A percentile compares a stretch with the other conserved stretches of the same genome.
These are phyloP conservation scores for Apocheima hispidaria DNA, from an alignment of 2,888 invertebrate species.

Conservation along the genomic window DNA sequence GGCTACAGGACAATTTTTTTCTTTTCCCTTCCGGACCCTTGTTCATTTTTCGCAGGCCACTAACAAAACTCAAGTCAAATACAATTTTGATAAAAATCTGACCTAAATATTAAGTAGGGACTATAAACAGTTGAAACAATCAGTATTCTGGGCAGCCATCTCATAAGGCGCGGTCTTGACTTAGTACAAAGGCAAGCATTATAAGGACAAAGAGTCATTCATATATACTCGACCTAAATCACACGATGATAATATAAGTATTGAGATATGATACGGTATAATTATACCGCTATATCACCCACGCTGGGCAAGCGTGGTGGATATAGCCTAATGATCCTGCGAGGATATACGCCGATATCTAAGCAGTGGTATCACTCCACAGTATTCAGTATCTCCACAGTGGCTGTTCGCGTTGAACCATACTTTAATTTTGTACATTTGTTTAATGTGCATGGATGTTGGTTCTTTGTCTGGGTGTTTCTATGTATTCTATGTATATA, in stretches of 20 bases:
- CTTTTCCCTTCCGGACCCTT: slow-evolving; percentile 30
- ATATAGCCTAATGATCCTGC: no score
- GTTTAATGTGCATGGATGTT: no score
- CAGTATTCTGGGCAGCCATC: slow-evolving; percentile 42
- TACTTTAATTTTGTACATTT: no score
- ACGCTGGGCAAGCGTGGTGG: no score
- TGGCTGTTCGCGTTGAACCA: no score
- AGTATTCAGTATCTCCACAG: no score
- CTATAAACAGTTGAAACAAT: slow-evolving; percentile 40
- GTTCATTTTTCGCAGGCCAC: slow-evolving; percentile 34
- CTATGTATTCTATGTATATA: no score
- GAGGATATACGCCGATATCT: no score
- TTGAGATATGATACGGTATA: no score
- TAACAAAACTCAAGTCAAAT: slow-evolving; percentile 40
- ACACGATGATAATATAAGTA: slow-evolving; percentile 40
- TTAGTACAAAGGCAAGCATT: slow-evolving; percentile 44
- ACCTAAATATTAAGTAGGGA: slow-evolving; percentile 40
- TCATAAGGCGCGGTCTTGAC: slow-evolving; percentile 39
- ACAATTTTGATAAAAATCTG: slow-evolving; percentile 38
- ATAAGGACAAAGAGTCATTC: slow-evolving; percentile 48
- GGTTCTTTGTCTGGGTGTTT: no score
- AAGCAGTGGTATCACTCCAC: no score
- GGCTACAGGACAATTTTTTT: slow-evolving; percentile 34
- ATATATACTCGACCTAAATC: slow-evolving; percentile 47
- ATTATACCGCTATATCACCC: no score